Conservation (phyloP, 2,113 vertebrate species). For the Ancistrus triradiatus region DNA sequence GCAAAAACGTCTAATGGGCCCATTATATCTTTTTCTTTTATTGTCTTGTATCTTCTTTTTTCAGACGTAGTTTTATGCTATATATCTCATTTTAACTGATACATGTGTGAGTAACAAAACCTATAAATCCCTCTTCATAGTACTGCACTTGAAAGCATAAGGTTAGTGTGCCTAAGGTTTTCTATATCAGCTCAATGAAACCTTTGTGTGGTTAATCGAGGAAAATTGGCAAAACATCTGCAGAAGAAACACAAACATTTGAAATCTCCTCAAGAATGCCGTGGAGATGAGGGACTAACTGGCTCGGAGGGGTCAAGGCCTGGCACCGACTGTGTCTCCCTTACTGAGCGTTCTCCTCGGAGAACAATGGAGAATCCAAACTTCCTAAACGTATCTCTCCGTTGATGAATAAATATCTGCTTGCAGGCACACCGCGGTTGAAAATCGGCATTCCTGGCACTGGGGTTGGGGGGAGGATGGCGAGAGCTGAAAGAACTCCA, state of each 20-base stretch:
- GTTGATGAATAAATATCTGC: constrained; percentile 66
- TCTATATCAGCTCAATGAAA: constrained; percentile 40
- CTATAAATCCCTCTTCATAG: constrained; percentile 29
- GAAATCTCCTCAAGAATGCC: constrained; percentile 43
- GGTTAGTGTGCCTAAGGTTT: constrained; percentile 25
- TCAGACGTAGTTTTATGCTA: constrained; percentile 21
- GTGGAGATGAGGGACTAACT: constrained; percentile 34
- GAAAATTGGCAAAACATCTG: constrained; percentile 44
- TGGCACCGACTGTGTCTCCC: constrained; percentile 33
- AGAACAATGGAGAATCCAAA: constrained; percentile 48
- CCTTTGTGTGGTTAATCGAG: constrained; percentile 48
- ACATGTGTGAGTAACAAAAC: constrained; percentile 27
- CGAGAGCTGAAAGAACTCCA: constrained; percentile 59
- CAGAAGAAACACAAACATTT: constrained; percentile 42
- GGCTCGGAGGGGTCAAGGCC: constrained; percentile 22
- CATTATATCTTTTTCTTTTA: too few species aligned
- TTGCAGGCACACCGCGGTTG: constrained; percentile 64
- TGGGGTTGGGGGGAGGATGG: constrained; percentile 46
- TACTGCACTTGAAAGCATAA: constrained; percentile 23
- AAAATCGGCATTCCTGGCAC: constrained; percentile 64
- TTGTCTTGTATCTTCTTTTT: too few species aligned
- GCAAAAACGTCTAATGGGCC: too few species aligned
- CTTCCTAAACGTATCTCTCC: constrained; percentile 55
- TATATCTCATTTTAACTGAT: constrained; percentile 24
- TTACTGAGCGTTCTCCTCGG: constrained; percentile 37